Evolutionary conservation across 2,113 vertebrate species (phyloP).

Genomic region (Argyrosomus japonicus): DNA sequence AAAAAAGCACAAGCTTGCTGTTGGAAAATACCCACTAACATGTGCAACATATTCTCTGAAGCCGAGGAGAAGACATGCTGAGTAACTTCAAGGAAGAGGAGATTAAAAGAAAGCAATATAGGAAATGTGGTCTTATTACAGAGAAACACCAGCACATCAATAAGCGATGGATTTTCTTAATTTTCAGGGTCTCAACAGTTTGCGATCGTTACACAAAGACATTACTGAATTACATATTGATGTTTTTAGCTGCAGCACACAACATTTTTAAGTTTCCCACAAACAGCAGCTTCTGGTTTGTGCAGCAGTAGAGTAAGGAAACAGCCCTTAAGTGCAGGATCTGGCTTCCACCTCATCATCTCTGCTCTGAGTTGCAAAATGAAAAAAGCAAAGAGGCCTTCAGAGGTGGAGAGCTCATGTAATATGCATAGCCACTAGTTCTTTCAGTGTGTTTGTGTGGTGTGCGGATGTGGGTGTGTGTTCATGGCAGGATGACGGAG

Average conservation of each 20-base stretch:
- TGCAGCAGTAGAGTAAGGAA: constrained; percentile 45
- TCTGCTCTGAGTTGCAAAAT: constrained; percentile 66
- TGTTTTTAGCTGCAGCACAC: constrained; percentile 33
- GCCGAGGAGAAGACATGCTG: neutral
- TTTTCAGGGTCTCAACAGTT: constrained; percentile 38
- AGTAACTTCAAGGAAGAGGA: neutral
- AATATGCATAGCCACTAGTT: constrained; percentile 75
- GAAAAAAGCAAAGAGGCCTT: constrained; percentile 70
- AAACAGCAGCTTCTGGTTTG: constrained; percentile 36
- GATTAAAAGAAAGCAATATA: neutral
- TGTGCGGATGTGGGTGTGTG: constrained; percentile 32
- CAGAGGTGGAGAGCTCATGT: constrained; percentile 77
- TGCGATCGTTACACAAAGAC: constrained; percentile 29
- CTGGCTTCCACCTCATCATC: constrained; percentile 69
- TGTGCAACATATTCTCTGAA: neutral
- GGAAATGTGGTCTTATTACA: neutral
- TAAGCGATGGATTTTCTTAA: constrained; percentile 34
- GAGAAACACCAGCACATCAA: constrained; percentile 18
- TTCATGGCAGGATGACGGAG: constrained; percentile 66
- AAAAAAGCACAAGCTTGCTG: too few species aligned
- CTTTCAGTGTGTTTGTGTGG: constrained; percentile 56
- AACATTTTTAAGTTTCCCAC: constrained; percentile 21
- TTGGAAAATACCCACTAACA: neutral
- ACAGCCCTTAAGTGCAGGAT: constrained; percentile 60
- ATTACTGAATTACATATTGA: constrained; percentile 22